Conservation (phyloP, 1,140 invertebrate genomes). For the Heliconius himera region DNA sequence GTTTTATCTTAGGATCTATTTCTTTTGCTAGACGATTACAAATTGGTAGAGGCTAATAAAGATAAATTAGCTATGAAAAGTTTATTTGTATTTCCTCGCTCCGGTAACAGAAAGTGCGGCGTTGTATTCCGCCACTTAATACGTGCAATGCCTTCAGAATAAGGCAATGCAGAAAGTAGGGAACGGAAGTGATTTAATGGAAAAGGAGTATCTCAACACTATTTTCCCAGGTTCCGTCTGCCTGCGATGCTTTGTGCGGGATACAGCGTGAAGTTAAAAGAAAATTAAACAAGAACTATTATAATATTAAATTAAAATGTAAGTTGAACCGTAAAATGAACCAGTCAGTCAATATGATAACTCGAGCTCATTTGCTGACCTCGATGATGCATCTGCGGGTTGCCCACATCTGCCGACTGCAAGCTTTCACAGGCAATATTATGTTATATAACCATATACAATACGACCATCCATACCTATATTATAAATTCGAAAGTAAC, state of each 20-base stretch:
- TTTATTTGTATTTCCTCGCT: background rate
- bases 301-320: background rate
- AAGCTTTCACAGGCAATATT: constrained; percentile 7
- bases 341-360: background rate
- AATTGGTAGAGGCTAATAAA: constrained; percentile 7
- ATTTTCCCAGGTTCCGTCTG: too few species aligned
- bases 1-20: constrained; percentile 17
- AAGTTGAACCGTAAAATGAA: background rate
- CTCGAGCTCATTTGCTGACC: constrained; percentile 16
- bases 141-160: too few species aligned
- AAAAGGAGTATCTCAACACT: too few species aligned
- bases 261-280: too few species aligned
- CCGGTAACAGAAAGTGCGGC: too few species aligned
- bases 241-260: too few species aligned
- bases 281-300: background rate
- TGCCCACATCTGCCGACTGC: constrained; percentile 31
- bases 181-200: too few species aligned
- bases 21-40: background rate
- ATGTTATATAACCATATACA: background rate
- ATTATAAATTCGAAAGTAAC: too few species aligned
- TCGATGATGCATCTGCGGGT: constrained; percentile 20
- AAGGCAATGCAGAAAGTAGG: fast-evolving
- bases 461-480: background rate
- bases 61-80: background rate
- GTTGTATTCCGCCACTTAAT: too few species aligned